Conservation (phyloP, 2,113 vertebrate genomes). For the Podocnemis expansa region DNA sequence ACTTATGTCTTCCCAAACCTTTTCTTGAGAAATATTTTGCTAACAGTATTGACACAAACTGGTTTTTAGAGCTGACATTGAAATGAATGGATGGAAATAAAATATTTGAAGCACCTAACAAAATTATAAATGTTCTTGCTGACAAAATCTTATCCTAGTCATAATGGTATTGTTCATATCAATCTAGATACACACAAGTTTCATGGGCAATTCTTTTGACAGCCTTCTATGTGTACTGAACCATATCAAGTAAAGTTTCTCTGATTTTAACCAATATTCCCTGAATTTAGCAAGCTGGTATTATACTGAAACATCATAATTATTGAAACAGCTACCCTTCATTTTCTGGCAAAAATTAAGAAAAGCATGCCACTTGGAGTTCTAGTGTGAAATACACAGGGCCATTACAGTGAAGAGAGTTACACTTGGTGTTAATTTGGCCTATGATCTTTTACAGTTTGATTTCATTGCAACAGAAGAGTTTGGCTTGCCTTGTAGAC, state of each 20-base stretch:
- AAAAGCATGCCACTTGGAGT: not conserved
- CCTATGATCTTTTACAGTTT: conserved; percentile 20
- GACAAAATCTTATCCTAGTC: not conserved
- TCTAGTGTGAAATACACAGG: not conserved
- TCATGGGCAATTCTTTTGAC: not conserved
- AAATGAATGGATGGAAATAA: not conserved
- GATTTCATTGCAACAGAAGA: not conserved
- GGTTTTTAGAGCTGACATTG: not conserved
- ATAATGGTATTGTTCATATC: not conserved
- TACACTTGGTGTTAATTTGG: not conserved
- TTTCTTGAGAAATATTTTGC: not conserved
- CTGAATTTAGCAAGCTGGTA: not conserved
- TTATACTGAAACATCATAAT: not conserved
- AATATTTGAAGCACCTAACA: not conserved
- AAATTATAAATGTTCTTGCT: not conserved
- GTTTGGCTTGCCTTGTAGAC: conserved; percentile 12
- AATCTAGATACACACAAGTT: not conserved
- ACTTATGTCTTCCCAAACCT: not conserved
- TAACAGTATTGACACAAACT: not conserved
- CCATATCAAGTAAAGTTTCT: not conserved
- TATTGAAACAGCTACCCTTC: not conserved
- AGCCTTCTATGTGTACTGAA: not conserved
- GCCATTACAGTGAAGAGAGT: conserved; percentile 7
- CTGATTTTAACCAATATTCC: not conserved
- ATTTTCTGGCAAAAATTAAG: not conserved